phyloP scores from a whole-genome alignment of 2,797 vertebrate species.

The Capromys pilorides region DNA sequence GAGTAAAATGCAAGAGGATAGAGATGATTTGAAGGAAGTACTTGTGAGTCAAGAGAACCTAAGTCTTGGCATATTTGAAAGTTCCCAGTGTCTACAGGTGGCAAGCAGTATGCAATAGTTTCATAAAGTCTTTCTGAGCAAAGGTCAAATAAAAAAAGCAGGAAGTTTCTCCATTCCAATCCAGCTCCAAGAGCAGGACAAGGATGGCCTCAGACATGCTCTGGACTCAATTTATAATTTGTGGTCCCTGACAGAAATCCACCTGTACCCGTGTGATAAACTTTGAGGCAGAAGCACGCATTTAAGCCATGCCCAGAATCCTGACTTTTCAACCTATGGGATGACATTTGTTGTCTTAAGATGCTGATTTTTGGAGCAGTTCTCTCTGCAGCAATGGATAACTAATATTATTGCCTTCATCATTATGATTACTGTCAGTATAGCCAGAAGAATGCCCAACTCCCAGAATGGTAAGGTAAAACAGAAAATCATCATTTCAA shows the following conservation, averaged over 20 bases:
- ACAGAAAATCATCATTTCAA: not conserved
- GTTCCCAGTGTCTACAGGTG: not conserved
- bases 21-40: not conserved
- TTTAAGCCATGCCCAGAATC: not conserved
- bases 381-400: not conserved
- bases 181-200: not conserved
- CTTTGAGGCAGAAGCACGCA: not conserved
- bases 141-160: not conserved
- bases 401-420: not conserved
- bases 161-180: not conserved
- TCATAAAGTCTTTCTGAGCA: constrained; percentile 47
- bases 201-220: not conserved
- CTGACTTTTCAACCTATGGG: not conserved
- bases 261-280: not conserved
- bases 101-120: not conserved
- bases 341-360: not conserved
- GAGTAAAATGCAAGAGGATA: constrained; percentile 5
- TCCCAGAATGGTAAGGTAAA: not conserved
- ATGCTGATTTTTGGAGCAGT: not conserved
- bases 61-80: constrained; percentile 22
- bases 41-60: not conserved
- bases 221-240: not conserved
- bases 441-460: not conserved
- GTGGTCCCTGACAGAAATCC: not conserved
- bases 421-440: not conserved